A percentile compares a stretch with the other conserved stretches of the same genome.
phyloP scores from a whole-genome alignment of 1,140 invertebrate genomes.

The Psilanteris sp. region DNA sequence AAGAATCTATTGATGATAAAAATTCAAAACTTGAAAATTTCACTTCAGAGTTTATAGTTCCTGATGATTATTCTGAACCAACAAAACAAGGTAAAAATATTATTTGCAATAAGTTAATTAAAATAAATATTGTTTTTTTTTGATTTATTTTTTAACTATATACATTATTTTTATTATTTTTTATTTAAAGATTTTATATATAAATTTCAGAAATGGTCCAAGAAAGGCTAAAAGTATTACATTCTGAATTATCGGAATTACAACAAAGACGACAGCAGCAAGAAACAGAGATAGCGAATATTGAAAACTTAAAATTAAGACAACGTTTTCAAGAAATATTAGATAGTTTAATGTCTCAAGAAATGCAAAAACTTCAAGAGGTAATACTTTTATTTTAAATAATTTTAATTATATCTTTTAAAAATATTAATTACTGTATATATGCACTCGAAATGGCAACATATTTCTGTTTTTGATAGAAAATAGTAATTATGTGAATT shows the following conservation, averaged over 20 bases:
- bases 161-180: not conserved
- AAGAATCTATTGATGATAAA: conserved; percentile 64
- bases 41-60: conserved; percentile 73
- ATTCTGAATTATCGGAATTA: conserved; percentile 86
- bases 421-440: not conserved
- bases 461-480: too few relatives aligned
- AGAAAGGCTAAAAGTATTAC: conserved; percentile 79
- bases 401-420: not conserved
- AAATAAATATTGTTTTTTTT: too few relatives aligned
- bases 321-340: conserved; percentile 90
- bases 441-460: not conserved
- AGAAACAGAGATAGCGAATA: conserved; percentile 89
- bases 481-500: too few relatives aligned
- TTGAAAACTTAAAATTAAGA: conserved; percentile 90
- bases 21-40: conserved; percentile 73
- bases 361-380: conserved; percentile 90
- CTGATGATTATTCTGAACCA: conserved; percentile 70
- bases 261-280: conserved; percentile 86
- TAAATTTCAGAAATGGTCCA: conserved; percentile 70
- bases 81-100: conserved; percentile 70
- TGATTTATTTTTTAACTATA: too few relatives aligned
- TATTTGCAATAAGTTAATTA: too few relatives aligned
- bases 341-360: conserved; percentile 87
- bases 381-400: conserved; percentile 70
- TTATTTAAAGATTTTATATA: too few relatives aligned